Conservation (phyloP, 1,140 invertebrate genomes). For the Parasteatoda tepidariorum region DNA sequence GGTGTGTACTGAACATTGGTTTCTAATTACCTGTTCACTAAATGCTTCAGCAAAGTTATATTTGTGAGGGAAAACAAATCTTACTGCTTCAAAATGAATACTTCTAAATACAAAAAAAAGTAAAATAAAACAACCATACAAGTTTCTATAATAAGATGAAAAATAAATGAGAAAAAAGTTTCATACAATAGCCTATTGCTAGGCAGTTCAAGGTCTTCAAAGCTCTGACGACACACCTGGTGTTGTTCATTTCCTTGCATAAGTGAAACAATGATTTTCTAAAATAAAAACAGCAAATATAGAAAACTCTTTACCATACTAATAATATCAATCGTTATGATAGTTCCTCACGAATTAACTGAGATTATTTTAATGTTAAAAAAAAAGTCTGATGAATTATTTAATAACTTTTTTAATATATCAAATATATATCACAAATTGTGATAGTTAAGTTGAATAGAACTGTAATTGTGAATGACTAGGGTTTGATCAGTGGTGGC, state of each 20-base stretch:
- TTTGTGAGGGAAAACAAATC: conserved; percentile 88
- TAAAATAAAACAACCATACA: background rate
- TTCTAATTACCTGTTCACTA: conserved; percentile 89
- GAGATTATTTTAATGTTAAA: too few relatives aligned
- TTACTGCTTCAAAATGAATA: conserved; percentile 78
- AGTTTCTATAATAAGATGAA: background rate
- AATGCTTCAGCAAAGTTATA: conserved; percentile 94
- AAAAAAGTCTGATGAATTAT: too few relatives aligned
- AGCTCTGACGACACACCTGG: conserved; percentile 23
- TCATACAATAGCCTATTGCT: conserved; percentile 52
- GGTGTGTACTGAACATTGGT: too few relatives aligned
- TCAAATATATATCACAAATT: too few relatives aligned
- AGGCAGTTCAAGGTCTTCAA: conserved; percentile 45
- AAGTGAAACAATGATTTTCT: conserved; percentile 40
- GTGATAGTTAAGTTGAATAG: too few relatives aligned
- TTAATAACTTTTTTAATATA: too few relatives aligned
- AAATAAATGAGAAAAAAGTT: conserved; percentile 4
- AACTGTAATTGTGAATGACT: too few relatives aligned
- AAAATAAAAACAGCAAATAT: conserved; percentile 1
- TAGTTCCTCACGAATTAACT: background rate
- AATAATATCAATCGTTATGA: too few relatives aligned
- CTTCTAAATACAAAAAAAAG: conserved; percentile 13
- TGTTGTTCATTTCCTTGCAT: conserved; percentile 32
- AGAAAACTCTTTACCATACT: background rate
- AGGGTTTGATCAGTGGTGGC: too few relatives aligned